These are phyloP conservation scores for Myxocyprinus asiaticus DNA, from an alignment of 2,113 vertebrate genomes.

Conservation along the genomic window DNA sequence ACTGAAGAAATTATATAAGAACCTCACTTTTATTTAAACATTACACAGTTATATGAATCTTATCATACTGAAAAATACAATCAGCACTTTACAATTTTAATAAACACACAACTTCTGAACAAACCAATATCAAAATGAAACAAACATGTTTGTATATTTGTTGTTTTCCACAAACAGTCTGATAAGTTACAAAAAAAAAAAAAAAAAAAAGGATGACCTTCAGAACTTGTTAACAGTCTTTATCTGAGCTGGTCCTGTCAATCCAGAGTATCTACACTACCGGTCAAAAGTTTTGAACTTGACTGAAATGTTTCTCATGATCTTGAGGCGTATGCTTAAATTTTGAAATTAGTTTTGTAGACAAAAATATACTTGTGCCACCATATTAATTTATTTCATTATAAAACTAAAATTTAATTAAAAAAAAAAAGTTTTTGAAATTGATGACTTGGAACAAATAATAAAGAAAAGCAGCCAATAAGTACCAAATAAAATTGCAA, in stretches of 20 bases:
- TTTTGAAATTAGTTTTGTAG: no score
- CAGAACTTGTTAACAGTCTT: not conserved
- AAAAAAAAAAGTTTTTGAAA: no score
- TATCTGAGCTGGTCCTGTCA: constrained; percentile 25
- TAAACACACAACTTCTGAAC: not conserved
- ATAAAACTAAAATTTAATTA: no score
- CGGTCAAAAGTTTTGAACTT: no score
- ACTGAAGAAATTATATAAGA: not conserved
- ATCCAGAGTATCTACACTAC: constrained; percentile 51
- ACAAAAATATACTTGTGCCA: no score
- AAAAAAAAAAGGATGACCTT: constrained; percentile 18
- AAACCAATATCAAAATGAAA: constrained; percentile 28
- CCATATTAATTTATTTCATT: no score
- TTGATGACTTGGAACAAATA: no score
- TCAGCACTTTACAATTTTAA: constrained; percentile 15
- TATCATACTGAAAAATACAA: constrained; percentile 43
- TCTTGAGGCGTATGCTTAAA: no score
- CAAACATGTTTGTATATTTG: not conserved
- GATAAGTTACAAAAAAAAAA: no score
- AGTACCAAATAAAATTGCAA: no score
- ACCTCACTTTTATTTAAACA: constrained; percentile 46
- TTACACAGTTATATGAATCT: constrained; percentile 23
- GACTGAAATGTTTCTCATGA: no score
- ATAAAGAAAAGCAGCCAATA: no score
- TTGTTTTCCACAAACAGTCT: not conserved